Percentiles rank a stretch among this genome's conserved stretches.
phyloP scores from a whole-genome alignment of 2,113 vertebrate species.

The Alligator sinensis region DNA sequence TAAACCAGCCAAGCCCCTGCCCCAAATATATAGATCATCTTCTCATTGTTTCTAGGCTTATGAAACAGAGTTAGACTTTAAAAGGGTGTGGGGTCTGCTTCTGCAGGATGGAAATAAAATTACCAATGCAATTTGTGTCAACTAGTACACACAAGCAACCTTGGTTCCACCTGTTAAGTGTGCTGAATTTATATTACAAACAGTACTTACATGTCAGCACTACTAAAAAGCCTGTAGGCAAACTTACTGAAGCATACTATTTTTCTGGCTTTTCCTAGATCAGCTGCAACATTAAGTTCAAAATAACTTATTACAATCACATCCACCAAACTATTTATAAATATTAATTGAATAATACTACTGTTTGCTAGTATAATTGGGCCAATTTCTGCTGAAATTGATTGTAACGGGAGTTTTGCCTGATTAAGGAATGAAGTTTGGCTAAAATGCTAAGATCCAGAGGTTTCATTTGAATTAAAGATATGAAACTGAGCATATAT shows the following conservation, averaged over 20 bases:
- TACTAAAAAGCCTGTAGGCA: no score
- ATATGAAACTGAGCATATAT: neutral
- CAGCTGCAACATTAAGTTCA: neutral
- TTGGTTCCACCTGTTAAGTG: neutral
- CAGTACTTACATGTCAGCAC: no score
- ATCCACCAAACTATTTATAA: neutral
- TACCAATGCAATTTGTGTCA: neutral
- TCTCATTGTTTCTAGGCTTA: neutral
- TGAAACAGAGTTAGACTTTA: neutral
- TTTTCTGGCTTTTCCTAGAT: neutral
- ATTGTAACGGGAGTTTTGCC: neutral
- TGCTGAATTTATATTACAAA: neutral
- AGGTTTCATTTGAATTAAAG: neutral
- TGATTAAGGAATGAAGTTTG: neutral
- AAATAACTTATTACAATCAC: neutral
- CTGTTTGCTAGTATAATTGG: neutral
- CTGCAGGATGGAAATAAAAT: neutral
- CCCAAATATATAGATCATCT: conserved; percentile 7
- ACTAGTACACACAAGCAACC: neutral
- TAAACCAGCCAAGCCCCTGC: neutral
- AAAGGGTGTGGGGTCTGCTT: neutral
- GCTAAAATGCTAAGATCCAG: neutral
- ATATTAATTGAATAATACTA: neutral
- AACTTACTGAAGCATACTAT: no score
- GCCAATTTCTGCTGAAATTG: neutral